A percentile compares a stretch with the other conserved stretches of the same genome.
phyloP scores from a whole-genome alignment of 2,797 vertebrate genomes.

The Channa striata region DNA sequence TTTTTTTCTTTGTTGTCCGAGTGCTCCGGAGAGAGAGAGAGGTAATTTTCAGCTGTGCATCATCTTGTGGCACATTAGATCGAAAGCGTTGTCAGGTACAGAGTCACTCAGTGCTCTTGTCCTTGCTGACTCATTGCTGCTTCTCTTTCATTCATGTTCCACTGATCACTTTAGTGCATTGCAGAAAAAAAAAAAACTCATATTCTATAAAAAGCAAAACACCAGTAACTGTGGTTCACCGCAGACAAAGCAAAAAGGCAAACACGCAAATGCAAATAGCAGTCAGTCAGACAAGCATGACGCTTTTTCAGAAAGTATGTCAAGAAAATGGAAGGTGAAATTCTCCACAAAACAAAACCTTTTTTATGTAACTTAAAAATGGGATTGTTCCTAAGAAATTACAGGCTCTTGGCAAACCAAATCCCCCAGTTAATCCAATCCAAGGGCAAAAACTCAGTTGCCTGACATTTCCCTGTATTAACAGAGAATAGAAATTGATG shows the following conservation, averaged over 20 bases:
- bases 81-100: conserved; percentile 51
- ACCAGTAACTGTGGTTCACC: not conserved
- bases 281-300: not conserved
- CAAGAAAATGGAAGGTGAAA: conserved; percentile 36
- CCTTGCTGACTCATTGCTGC: conserved; percentile 40
- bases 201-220: not conserved
- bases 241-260: not conserved
- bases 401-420: conserved; percentile 35
- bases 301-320: conserved; percentile 8
- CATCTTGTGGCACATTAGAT: conserved; percentile 59
- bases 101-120: conserved; percentile 41
- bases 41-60: conserved; percentile 52
- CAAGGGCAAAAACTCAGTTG: conserved; percentile 33
- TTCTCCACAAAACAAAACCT: conserved; percentile 33
- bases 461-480: conserved; percentile 24
- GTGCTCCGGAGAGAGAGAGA: conserved; percentile 28
- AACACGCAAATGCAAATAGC: not conserved
- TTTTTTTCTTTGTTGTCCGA: conserved; percentile 2
- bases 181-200: not conserved
- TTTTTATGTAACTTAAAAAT: conserved; percentile 28
- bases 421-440: conserved; percentile 31
- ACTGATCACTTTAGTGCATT: not conserved
- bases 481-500: conserved; percentile 3
- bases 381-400: conserved; percentile 25
- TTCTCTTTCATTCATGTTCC: conserved; percentile 37